Evolutionary conservation across 2,888 invertebrate genomes (phyloP), one percentile per base, ranked within the genome.

Genomic region (Tanytarsus gracilentus): DNA sequence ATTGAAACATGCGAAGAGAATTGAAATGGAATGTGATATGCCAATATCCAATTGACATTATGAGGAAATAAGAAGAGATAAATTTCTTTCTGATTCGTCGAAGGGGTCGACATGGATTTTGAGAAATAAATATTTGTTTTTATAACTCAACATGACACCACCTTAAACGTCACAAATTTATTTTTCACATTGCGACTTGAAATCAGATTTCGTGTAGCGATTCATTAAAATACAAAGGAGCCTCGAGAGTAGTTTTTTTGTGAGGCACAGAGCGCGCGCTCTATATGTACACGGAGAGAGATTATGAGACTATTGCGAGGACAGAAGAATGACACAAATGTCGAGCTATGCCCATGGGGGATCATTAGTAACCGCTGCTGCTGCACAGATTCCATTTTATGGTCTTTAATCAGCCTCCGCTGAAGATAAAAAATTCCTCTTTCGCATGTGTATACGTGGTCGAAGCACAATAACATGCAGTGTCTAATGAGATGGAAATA

Each of bases 391-490:
- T 53, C 53, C 53, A 36, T 53, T 53, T 25, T 49, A 18, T 27
- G 49, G 27, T 18, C 49, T 53, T 53, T 53, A 53, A 53, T 53
- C 53, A 53, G 25, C 44, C 23, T 23, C 44, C 44, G 44, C 44
- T 44, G 44, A 9, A 44, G n/a, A 40, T 21, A 40, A 14, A 18
- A 18, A 16, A 40, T n/a, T 44, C 8, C 11, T 11, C 2, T 44
- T 23, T 11, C 18, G 11, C 23, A 44, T n/a, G n/a, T 33, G 33
- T 9, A 18, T 9, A 8, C 16, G 18, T 40, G 14, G 16, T 16
- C 8, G 3, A 8, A 16, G 18, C n/a, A 40, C 40, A 40, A 16
- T 8, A 40, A 14, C 40, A 14, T 14, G 14, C n/a, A 40, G 8
- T 6, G 18, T 40, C 27, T 49, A 49, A 49, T 49, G 53, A 53